Conservation (phyloP, 1,140 invertebrate genomes). For the Cherax destructor region DNA sequence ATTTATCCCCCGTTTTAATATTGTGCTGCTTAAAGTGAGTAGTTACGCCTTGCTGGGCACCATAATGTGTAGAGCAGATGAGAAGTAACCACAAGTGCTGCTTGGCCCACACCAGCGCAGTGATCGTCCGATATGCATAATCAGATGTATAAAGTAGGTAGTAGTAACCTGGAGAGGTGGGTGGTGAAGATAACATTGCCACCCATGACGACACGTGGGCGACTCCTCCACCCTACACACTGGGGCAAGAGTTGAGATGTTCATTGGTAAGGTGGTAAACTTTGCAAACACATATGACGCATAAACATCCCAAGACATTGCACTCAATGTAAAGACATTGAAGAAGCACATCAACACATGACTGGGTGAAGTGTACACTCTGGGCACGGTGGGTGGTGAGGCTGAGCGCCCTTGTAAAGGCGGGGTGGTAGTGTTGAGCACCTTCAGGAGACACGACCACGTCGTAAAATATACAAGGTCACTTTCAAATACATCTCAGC, state of each 20-base stretch:
- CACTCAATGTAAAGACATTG: background rate
- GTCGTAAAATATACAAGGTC: no score
- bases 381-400: no score
- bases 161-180: background rate
- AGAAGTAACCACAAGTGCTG: no score
- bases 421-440: no score
- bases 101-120: background rate
- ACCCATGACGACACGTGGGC: background rate
- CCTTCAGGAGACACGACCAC: no score
- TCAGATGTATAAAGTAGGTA: background rate
- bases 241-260: background rate
- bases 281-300: background rate
- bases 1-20: no score
- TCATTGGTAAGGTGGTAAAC: no score
- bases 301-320: background rate
- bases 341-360: background rate
- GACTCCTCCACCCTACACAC: background rate
- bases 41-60: no score
- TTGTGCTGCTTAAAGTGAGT: no score
- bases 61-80: no score
- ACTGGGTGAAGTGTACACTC: background rate
- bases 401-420: no score
- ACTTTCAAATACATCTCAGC: no score
- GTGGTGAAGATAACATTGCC: background rate
- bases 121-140: background rate